Base-by-base conservation (phyloP, 2,888 invertebrate species). In the Eretmocerus hayati region DNA sequence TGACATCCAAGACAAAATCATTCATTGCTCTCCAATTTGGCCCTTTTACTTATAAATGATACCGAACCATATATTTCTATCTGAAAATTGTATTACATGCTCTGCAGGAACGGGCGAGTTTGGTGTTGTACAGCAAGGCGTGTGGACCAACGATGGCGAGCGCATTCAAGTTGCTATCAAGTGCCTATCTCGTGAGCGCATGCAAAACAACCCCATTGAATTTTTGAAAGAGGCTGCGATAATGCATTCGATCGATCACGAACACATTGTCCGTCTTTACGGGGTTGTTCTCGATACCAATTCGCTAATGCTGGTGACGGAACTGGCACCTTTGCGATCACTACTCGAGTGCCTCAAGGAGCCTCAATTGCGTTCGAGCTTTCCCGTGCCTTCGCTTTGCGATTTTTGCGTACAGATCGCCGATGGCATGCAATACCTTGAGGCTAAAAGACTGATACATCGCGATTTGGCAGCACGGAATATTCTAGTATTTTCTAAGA, bases 221-320 rank as follows among this genome's bases (percentile, higher is more conserved):
- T 96, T 97, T 74, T 76, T 97, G 42, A 96, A 96, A 72, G 97
- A 99, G 74, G 97, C 97, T 0, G 92, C 92, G 11, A 93, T 96
- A 56, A 96, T 99, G 96, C 95, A 97, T 72, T 85, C 90, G 55
- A 93, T 97, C 61, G 92, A 95, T 69, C 95, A 97, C 70, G 91
- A 93, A 52, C 91, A 94, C 69, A 94, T 99, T 59, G 96, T 97
- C 4, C 79, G 94, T n/a, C 77, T 99, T 49, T 97, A 92, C 70
- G 99, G 99, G 3, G 96, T 99, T 15, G 97, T 96, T 4, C 76
- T 97, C 48, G 94, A 95, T 64, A 85, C 93, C 41, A 89, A 91
- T 64, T 83, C 88, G 2, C 74, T 93, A 53, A 92, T 71, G 71
- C 63, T 71, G 1, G 88, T 93, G 6, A 96, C 96, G 2, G 97